phyloP scores from a whole-genome alignment of 2,113 vertebrate species.

The Brienomyrus brachyistius region DNA sequence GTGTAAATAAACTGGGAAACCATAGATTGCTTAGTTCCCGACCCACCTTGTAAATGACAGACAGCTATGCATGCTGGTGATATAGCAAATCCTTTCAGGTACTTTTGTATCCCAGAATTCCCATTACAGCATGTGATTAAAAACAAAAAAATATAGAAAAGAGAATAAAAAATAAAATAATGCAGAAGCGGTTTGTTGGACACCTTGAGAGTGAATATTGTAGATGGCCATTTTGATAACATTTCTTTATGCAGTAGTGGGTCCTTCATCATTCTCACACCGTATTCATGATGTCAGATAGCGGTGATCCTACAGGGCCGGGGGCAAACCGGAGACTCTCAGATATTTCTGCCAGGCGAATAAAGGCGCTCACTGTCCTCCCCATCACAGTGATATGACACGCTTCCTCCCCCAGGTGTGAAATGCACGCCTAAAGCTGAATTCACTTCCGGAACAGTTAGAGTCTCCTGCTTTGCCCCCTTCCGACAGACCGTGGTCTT shows the following conservation, averaged over 20 bases:
- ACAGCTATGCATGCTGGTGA: constrained; percentile 90
- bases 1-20: constrained; percentile 71
- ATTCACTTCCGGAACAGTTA: constrained; percentile 21
- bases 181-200: constrained; percentile 56
- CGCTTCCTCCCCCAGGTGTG: neutral
- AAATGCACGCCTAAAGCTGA: neutral
- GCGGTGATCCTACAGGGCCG: constrained; percentile 46
- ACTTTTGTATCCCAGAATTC: constrained; percentile 88
- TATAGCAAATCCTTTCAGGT: constrained; percentile 91
- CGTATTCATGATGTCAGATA: constrained; percentile 49
- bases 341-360: neutral
- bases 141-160: constrained; percentile 63
- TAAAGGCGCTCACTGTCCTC: too few species aligned
- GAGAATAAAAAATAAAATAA: constrained; percentile 25
- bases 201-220: constrained; percentile 48
- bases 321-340: constrained; percentile 37
- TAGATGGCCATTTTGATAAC: constrained; percentile 42
- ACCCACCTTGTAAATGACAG: constrained; percentile 79
- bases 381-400: too few species aligned
- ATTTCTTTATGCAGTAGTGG: constrained; percentile 52
- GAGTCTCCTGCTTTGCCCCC: constrained; percentile 51
- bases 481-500: constrained; percentile 43
- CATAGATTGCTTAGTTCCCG: constrained; percentile 65
- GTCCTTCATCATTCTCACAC: constrained; percentile 50
- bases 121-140: constrained; percentile 79